These are phyloP conservation scores for Drosophila aff. DNA, from an alignment of 1,140 invertebrate species.

Conservation along the genomic window DNA sequence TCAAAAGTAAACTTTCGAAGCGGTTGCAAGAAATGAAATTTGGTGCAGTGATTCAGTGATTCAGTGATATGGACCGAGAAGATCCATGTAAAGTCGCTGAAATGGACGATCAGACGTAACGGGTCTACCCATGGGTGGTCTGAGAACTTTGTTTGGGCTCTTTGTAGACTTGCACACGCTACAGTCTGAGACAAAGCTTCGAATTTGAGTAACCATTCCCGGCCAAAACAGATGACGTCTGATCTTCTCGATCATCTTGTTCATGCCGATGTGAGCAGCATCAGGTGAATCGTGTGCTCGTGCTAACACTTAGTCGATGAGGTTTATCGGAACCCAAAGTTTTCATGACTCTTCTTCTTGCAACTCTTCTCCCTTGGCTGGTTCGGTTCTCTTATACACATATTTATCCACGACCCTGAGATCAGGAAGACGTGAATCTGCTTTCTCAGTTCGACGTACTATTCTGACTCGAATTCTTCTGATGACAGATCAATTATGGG, in stretches of 20 bases:
- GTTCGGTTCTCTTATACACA: conserved; percentile 29
- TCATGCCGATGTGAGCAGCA: conserved; percentile 10
- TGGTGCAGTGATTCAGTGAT: conserved; percentile 2
- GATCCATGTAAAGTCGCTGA: not conserved
- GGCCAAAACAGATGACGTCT: too few species aligned
- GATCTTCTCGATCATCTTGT: too few species aligned
- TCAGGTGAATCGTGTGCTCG: conserved; percentile 17
- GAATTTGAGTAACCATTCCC: not conserved
- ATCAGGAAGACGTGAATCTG: conserved; percentile 16
- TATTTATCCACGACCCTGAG: conserved; percentile 18
- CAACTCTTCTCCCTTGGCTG: not conserved
- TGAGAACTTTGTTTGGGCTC: conserved; percentile 12
- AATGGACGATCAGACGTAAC: not conserved
- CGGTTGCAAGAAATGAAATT: conserved; percentile 10
- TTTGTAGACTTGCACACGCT: conserved; percentile 16
- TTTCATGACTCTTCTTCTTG: conserved; percentile 18
- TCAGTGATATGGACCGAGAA: too few species aligned
- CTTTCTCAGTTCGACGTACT: not conserved
- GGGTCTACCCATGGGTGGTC: not conserved
- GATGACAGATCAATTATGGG: not conserved
- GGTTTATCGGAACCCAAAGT: conserved; percentile 10
- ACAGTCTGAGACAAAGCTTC: conserved; percentile 8
- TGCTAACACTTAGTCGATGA: not conserved
- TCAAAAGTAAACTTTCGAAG: conserved; percentile 2
- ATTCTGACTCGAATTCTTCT: not conserved